Evolutionary conservation across 1,140 invertebrate genomes (phyloP), one percentile per base, ranked within the genome.

Genomic region (Drosophila triauraria): DNA sequence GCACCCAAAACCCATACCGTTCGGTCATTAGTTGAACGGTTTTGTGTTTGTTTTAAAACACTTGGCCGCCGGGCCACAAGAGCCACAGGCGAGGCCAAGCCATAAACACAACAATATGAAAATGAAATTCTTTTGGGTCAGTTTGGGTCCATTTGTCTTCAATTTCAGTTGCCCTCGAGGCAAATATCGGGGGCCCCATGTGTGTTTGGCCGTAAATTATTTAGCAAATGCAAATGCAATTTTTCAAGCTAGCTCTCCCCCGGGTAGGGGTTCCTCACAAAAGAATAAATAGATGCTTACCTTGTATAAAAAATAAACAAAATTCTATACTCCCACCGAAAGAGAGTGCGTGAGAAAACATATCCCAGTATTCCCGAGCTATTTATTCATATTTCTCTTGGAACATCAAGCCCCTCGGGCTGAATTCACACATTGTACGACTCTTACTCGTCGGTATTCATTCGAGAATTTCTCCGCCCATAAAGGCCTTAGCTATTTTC

Each of bases 151-250:
- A 72, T 78, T 88, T 90, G 74, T 69, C 81, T 88, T 90, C 71
- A 70, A 88, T 85, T 85, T 78, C 40, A 58, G 43, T 35, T 69
- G 48, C 40, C 85, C 85, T 75, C 23, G 13, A 57, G 85, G 85
- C 65, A 15, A 15, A 40, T 40, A 40, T 40, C 23, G 35, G 53
- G 4, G 53, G 4, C 63, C 68, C 59, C 67, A 80, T 80, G 43
- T 87, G 71, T 40, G 27, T 20, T 17, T 9, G 7, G 13, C 23
- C 32, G 63, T 63, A 80, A 87, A 87, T 88, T 59, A 74, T 87
- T 88, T 78, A 64, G 50, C 58, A 85, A 82, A 82, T 87, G 70
- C 46, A 87, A 82, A 87, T 87, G 77, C 63, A 77, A 69, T 71
- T 78, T 79, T 61, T 60, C 68, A 40, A 46, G n/a, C 63, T 2